These are phyloP conservation scores for Litocranius walleri DNA, from an alignment of 2,113 vertebrate genomes.

Conservation along the genomic window DNA sequence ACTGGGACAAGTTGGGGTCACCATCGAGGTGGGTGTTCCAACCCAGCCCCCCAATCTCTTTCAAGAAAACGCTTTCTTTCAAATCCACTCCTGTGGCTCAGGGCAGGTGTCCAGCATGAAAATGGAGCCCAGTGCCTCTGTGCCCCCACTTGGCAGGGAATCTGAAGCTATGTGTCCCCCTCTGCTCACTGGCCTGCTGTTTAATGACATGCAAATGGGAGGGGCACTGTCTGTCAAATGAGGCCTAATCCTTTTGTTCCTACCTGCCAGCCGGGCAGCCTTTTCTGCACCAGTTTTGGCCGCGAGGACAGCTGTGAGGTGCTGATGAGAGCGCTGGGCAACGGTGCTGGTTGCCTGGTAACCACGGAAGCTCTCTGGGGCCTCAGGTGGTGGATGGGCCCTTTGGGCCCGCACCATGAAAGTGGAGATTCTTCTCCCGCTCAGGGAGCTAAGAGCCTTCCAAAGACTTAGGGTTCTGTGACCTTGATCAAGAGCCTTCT, in stretches of 20 bases:
- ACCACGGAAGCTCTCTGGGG: neutral
- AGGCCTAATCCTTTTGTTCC: slow-evolving; percentile 54
- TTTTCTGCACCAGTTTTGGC: slow-evolving; percentile 43
- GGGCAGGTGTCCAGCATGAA: slow-evolving; percentile 52
- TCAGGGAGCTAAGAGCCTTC: neutral
- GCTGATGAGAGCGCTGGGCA: neutral
- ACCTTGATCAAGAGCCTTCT: neutral
- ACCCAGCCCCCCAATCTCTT: neutral
- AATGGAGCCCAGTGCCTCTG: neutral
- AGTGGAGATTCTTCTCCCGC: neutral
- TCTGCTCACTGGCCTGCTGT: slow-evolving; percentile 37
- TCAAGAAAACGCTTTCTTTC: slow-evolving; percentile 17
- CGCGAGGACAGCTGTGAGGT: slow-evolving; percentile 35
- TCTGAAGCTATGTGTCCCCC: slow-evolving; percentile 48
- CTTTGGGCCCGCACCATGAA: fast-evolving
- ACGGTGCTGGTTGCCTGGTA: slow-evolving; percentile 43
- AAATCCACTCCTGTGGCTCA: neutral
- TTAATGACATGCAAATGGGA: slow-evolving; percentile 65
- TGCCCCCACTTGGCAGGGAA: slow-evolving; percentile 48
- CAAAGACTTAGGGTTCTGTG: neutral
- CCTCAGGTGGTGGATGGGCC: slow-evolving; percentile 14
- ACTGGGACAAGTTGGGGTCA: neutral
- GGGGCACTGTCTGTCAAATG: slow-evolving; percentile 52
- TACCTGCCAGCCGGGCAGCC: slow-evolving; percentile 43
- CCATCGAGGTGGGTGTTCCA: neutral